Base-by-base conservation (phyloP, 2,797 vertebrate species). In the Helicolenus hilgendorfi region DNA sequence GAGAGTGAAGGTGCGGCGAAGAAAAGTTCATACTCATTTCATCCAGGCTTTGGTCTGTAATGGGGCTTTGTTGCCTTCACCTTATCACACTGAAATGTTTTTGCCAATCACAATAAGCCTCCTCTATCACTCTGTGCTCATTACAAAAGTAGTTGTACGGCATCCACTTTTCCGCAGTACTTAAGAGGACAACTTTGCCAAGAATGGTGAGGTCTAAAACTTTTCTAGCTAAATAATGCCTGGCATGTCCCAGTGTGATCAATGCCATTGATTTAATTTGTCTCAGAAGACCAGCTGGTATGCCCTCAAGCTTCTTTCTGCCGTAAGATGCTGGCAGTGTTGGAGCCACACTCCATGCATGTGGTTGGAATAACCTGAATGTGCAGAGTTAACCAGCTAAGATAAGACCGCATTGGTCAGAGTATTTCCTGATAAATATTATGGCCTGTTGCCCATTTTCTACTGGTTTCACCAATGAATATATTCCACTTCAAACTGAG, bases 221-320 rank as follows among this genome's bases (percentile, higher is more conserved):
- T 70, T 69, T 33, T 55, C 33, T 63, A 20, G 24, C 45, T 68
- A 58, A 59, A 77, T 24, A 76, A 75, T 75, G 33, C 49, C 56
- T 41, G 56, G 18, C 45, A 29, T 79, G 36, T 76, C 33, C 7
- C 35, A 58, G 24, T 78, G 35, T 24, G 68, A 77, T 86, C 81
- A 74, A 71, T 86, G 49, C 9, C 14, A 88, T 72, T 81, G 77
- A 86, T 84, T 79, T 78, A 3, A 79, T 38, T 67, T 59, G 33
- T 81, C 75, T 88, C 14, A 0, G 35, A 41, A 59, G 29, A 72
- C 45, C 68, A 67, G 65, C 59, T 63, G 55, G 31, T 59, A 22
- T 55, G 36, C 63, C 26, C 20, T 27, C 41, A 63, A 62, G 45
- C 13, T 29, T 26, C 9, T 65, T 65, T 56, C 29, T 80, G 58